Evolutionary conservation across 2,797 vertebrate species (phyloP), one percentile per base, ranked within the genome.

Genomic region (Poecilia wingei): DNA sequence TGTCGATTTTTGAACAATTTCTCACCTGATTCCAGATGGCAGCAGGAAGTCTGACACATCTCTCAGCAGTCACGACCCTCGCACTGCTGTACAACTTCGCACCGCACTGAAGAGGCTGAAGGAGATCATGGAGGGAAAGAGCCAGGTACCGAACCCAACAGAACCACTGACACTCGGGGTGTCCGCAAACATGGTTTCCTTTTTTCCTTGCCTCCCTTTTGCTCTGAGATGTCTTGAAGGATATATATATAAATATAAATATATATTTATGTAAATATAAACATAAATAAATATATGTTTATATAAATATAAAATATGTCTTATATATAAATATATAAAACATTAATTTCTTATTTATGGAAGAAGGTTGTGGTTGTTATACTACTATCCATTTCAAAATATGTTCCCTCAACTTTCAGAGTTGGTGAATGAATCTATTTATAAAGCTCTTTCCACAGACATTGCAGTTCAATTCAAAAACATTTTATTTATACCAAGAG

Each of bases 91-190:
- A 86, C 98, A 99, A 78, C 95, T 99, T 28, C 97, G 98, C 79
- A 99, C 98, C 0, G 98, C 98, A 45, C 94, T 99, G 87, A 99
- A 99, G 92, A 96, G 98, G 45, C 96, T 99, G 79, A 99, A 99
- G 89, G 98, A 99, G 90, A 99, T 99, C 86, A 99, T 99, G 98
- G 98, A 99, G 88, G 98, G 98, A 71, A 99, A 96, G 93, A 99
- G 98, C 87, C 98, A 99, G 98, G 98, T 99, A 97, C 45, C 28
- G 9, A 20, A 9, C 6, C 55, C 46, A 22, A n/a, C 39, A 20
- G 25, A 66, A 16, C 68, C 14, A 10, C 41, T 45, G 68, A 28
- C 25, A 13, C 41, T 28, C 4, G 6, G 13, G 39, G 22, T n/a
- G 43, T 28, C 53, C 25, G 12, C 36, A 53, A 66, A 66, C 33